Conservation (phyloP, 2,888 invertebrate species). For the Colletes collaris region DNA sequence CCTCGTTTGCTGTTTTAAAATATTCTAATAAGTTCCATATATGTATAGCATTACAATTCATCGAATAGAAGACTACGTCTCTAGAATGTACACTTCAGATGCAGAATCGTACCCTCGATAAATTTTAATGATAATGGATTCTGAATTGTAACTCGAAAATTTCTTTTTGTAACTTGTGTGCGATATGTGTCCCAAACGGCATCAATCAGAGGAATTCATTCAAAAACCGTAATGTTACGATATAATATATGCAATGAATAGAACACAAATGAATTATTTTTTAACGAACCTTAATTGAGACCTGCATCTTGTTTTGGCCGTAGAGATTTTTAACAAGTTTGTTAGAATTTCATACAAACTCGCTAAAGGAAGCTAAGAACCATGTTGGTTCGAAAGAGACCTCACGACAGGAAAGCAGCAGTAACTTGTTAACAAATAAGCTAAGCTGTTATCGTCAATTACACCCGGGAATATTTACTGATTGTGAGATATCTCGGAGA, state of each 20-base stretch:
- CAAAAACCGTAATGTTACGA: too few species aligned
- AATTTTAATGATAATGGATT: too few species aligned
- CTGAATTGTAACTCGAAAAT: too few species aligned
- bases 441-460: slow-evolving; percentile 67
- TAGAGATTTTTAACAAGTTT: slow-evolving; percentile 58
- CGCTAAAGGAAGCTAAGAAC: slow-evolving; percentile 54
- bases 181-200: too few species aligned
- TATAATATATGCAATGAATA: not conserved
- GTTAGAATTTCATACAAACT: slow-evolving; percentile 70
- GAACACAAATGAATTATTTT: slow-evolving; percentile 48
- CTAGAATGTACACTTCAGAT: too few species aligned
- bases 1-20: too few species aligned
- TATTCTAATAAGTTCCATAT: too few species aligned
- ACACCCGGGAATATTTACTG: slow-evolving; percentile 55
- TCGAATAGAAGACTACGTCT: too few species aligned
- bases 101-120: too few species aligned
- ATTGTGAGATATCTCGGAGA: slow-evolving; percentile 4
- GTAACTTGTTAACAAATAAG: slow-evolving; percentile 63
- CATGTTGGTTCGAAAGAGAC: slow-evolving; percentile 21
- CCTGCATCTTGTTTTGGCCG: not conserved
- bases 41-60: too few species aligned
- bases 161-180: too few species aligned
- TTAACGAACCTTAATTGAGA: slow-evolving; percentile 54
- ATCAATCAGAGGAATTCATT: too few species aligned
- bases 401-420: slow-evolving; percentile 41